Conservation (phyloP, 2,888 invertebrate genomes). For the Deilephila porcellus region DNA sequence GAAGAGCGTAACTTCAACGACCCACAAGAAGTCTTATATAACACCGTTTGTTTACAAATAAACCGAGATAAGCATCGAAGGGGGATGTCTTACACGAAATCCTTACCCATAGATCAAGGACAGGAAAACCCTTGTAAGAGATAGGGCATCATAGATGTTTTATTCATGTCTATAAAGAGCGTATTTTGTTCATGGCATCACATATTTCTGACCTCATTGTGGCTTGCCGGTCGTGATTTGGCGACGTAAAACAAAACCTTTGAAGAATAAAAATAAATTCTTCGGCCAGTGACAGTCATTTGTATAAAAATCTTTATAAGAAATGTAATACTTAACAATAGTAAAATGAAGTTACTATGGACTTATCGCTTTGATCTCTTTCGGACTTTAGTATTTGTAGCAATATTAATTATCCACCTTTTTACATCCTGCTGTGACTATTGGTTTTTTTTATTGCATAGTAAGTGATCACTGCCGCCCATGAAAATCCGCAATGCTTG, state of each 20-base stretch:
- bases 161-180: conserved; percentile 4
- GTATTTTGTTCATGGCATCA: conserved; percentile 4
- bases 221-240: not conserved
- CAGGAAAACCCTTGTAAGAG: not conserved
- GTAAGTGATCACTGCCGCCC: too few species aligned
- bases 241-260: not conserved
- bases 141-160: not conserved
- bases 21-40: not conserved
- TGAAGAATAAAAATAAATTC: not conserved
- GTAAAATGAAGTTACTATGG: too few species aligned
- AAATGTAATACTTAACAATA: too few species aligned
- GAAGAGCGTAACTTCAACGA: too few species aligned
- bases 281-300: too few species aligned
- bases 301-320: too few species aligned
- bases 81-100: not conserved
- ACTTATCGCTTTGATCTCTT: too few species aligned
- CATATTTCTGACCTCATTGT: not conserved
- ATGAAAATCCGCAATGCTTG: too few species aligned
- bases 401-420: too few species aligned
- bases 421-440: too few species aligned
- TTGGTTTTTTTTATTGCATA: too few species aligned
- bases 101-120: not conserved
- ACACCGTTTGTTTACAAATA: not conserved
- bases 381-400: too few species aligned
- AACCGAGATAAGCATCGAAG: not conserved